These are phyloP conservation scores for Ciconia boyciana DNA, from an alignment of 2,113 vertebrate genomes.

Conservation along the genomic window DNA sequence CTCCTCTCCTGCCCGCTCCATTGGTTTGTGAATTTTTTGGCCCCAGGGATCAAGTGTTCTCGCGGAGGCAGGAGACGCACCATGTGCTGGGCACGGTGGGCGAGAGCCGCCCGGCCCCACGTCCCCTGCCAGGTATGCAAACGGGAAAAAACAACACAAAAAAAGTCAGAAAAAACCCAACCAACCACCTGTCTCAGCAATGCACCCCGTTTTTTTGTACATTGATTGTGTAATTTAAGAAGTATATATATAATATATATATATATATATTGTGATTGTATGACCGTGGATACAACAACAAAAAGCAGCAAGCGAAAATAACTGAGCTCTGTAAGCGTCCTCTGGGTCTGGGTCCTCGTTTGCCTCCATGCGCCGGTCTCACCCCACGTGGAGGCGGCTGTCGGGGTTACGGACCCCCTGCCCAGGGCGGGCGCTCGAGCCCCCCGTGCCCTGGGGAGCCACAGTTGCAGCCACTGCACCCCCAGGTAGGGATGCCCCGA, in stretches of 20 bases:
- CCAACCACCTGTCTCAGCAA: slow-evolving; percentile 80
- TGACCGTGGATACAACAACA: slow-evolving; percentile 82
- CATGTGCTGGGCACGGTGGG: slow-evolving; percentile 12
- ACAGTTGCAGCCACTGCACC: rapidly evolving
- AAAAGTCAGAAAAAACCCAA: slow-evolving; percentile 59
- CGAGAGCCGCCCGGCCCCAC: background rate
- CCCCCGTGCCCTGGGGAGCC: rapidly evolving
- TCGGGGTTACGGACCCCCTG: background rate
- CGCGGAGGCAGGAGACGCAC: slow-evolving; percentile 13
- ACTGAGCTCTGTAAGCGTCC: slow-evolving; percentile 68
- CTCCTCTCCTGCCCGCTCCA: background rate
- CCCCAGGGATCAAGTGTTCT: slow-evolving; percentile 41
- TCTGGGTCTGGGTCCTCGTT: slow-evolving; percentile 38
- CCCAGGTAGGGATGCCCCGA: background rate
- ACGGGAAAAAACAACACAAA: background rate
- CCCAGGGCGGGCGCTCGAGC: rapidly evolving
- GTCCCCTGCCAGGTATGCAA: background rate
- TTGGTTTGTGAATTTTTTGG: slow-evolving; percentile 22
- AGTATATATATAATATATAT: slow-evolving; percentile 74
- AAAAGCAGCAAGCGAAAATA: slow-evolving; percentile 69
- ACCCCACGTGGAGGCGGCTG: background rate
- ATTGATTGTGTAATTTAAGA: slow-evolving; percentile 97
- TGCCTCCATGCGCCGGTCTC: background rate
- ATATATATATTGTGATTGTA: slow-evolving; percentile 88
- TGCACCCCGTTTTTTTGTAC: slow-evolving; percentile 87